phyloP scores from a whole-genome alignment of 2,797 vertebrate genomes.

The Sebastes taczanowskii region DNA sequence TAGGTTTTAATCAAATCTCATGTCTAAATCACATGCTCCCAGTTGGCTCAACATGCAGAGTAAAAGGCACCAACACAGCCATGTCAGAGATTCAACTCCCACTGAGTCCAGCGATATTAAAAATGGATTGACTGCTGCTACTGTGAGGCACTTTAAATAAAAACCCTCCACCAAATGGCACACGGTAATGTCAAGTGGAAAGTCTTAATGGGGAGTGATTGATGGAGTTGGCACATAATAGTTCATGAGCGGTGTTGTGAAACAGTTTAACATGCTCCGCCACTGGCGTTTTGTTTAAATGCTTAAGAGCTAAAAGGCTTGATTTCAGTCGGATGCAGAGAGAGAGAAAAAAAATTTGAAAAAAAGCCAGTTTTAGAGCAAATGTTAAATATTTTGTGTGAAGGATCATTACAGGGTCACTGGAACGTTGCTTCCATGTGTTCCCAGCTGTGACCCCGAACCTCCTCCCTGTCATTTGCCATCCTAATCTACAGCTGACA shows the following conservation, averaged over 20 bases:
- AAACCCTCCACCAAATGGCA: slow-evolving; percentile 21
- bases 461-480: slow-evolving; percentile 4
- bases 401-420: slow-evolving; percentile 15
- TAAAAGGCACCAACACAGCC: neutral
- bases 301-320: slow-evolving; percentile 17
- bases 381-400: slow-evolving; percentile 6
- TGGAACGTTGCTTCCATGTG: neutral
- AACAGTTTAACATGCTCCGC: slow-evolving; percentile 35
- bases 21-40: slow-evolving; percentile 31
- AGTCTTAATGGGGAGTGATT: slow-evolving; percentile 44
- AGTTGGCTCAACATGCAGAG: slow-evolving; percentile 26
- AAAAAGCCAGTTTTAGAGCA: neutral
- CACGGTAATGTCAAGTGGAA: slow-evolving; percentile 40
- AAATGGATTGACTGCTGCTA: slow-evolving; percentile 42
- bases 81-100: slow-evolving; percentile 25
- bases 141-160: slow-evolving; percentile 51
- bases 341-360: neutral
- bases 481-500: neutral
- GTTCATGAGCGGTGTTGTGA: slow-evolving; percentile 32
- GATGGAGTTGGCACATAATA: slow-evolving; percentile 24
- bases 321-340: neutral
- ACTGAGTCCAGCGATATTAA: slow-evolving; percentile 37
- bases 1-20: slow-evolving; percentile 51
- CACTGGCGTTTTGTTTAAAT: slow-evolving; percentile 17
- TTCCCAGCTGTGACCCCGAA: slow-evolving; percentile 18